Base-by-base conservation (phyloP, 2,113 vertebrate species). In the Climacteris rufus region DNA sequence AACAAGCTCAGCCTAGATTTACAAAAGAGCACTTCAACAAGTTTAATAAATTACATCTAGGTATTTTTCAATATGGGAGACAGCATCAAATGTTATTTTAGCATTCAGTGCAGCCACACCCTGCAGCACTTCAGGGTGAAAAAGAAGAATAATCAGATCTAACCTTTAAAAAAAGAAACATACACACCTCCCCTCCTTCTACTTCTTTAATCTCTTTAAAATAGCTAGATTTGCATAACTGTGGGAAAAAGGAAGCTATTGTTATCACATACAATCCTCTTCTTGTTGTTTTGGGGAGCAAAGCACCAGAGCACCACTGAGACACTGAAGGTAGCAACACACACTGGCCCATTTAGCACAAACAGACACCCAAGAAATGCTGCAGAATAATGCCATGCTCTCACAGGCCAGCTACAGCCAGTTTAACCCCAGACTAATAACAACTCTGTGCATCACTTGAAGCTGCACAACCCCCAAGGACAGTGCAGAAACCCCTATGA, bases 221-320 rank as follows among this genome's bases (percentile, higher is more conserved):
- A 94, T 70, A 54, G 59, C 27, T 78, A 21, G 39, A 75, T 95
- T 96, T 94, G 80, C 68, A 60, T 91, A 87, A 95, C 86, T 88
- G 80, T 96, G 96, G 80, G 96, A 95, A 96, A 96, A 82, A 89
- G 80, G 89, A 89, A 96, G 71, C 71, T 35, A 13, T 8, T 93
- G 82, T 94, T 91, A 95, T 87, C 95, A 96, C 94, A 92, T 42
- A 66, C 60, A 66, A 49, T 69, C 40, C 87, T 77, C 30, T 70
- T 86, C 72, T 70, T 81, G 50, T 40, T 83, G 57, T 52, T 90
- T 50, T 60, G 68, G 35, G 39, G 79, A 80, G 42, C n/a, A 89
- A 63, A 81, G 90, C 53, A 45, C n/a, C 19, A 49, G 28, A 71
- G 11, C 20, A 21, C 11, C n/a, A 44, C 22, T 9, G 65, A 63